Evolutionary conservation across 2,113 vertebrate genomes (phyloP), one percentile per base, ranked within the genome.

Genomic region (Nothoprocta perdicaria): DNA sequence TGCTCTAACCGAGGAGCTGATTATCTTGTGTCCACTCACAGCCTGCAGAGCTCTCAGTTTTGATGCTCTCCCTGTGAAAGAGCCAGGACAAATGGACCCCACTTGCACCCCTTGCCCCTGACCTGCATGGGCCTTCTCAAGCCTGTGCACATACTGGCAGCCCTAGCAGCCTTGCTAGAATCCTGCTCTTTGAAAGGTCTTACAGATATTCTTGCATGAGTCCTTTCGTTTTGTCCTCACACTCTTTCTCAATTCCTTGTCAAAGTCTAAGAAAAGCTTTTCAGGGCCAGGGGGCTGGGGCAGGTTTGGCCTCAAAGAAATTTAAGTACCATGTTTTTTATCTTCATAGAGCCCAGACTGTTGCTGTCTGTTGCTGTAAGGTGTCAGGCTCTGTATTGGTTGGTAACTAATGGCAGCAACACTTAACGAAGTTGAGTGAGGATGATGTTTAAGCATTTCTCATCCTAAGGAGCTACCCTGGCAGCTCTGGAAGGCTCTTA

Each of bases 361-460:
- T 5, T 84, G 52, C 88, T 88, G 76, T 40, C 84, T 88, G 38
- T 72, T 74, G 68, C 91, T 93, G 79, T 69, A 1, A 62, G 69
- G 88, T 74, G 88, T 86, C 84, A 84, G 78, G 16, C 38, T 71
- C 50, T 61, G 27, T 33, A 27, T 19, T 57, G 89, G 46, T 2
- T 35, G 95, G 81, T 92, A 66, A 62, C 90, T 92, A 89, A 87
- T 73, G 71, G 87, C 87, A 94, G 53, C 68, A 93, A 78, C 82
- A 92, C 87, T 92, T 95, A 85, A 65, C 46, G 0, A 75, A 91
- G 84, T 72, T 94, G 94, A 96, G 92, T 94, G 90, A 94, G 94
- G 88, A 93, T 95, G 95, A 93, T 86, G 94, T 80, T 87, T 84
- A 79, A 94, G 77, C 87, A 91, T 95, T 95, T 95, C 94, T 94